A percentile compares a stretch with the other conserved stretches of the same genome.
These are phyloP conservation scores for Epinephelus fuscoguttatus DNA, from an alignment of 2,113 vertebrate species.

Conservation along the genomic window DNA sequence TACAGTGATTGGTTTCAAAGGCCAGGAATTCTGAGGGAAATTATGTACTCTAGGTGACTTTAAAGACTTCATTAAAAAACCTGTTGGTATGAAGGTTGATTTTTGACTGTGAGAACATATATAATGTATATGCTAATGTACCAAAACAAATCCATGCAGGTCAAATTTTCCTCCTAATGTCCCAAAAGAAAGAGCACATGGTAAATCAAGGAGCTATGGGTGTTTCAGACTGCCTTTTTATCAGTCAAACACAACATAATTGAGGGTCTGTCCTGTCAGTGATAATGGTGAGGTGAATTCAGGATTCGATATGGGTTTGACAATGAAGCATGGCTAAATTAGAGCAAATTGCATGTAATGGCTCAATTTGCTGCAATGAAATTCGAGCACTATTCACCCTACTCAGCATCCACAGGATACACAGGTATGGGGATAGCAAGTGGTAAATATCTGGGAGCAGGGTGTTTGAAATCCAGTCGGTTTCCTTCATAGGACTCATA, in stretches of 20 bases:
- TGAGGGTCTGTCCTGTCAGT: slow-evolving; percentile 3
- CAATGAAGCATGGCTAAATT: slow-evolving; percentile 43
- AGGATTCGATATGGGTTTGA: slow-evolving; percentile 15
- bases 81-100: slow-evolving; percentile 30
- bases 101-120: not conserved
- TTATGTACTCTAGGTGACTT: slow-evolving; percentile 62
- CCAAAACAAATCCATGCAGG: slow-evolving; percentile 13
- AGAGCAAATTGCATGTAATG: slow-evolving; percentile 67
- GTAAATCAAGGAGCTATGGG: not conserved
- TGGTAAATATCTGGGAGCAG: slow-evolving; percentile 39
- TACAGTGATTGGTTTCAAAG: slow-evolving; percentile 75
- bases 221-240: not conserved
- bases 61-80: slow-evolving; percentile 57
- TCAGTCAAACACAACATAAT: slow-evolving; percentile 21
- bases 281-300: slow-evolving; percentile 39
- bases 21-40: slow-evolving; percentile 62
- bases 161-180: not conserved
- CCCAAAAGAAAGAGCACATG: not conserved
- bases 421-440: slow-evolving; percentile 27
- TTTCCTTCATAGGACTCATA: not conserved
- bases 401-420: slow-evolving; percentile 38
- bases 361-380: slow-evolving; percentile 55
- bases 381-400: slow-evolving; percentile 55
- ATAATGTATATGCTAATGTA: slow-evolving; percentile 11
- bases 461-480: slow-evolving; percentile 30